Percentiles rank a stretch among this genome's conserved stretches.
Evolutionary conservation across 2,888 invertebrate genomes (phyloP).

Genomic region (Sycophila texana): DNA sequence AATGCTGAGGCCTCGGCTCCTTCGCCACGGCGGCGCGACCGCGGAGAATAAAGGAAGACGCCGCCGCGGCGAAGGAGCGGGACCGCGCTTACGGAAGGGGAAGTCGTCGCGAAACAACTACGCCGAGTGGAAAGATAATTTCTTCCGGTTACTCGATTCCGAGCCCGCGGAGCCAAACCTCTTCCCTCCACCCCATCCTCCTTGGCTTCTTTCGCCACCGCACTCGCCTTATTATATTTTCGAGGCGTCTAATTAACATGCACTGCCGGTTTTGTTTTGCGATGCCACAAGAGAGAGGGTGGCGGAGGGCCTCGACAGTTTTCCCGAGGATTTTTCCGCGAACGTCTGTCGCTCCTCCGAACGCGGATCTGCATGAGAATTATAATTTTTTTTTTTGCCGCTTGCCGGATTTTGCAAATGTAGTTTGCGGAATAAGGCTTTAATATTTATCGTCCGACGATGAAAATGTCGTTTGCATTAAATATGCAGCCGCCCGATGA

Average conservation of each 20-base stretch:
- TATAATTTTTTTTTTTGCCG: not conserved
- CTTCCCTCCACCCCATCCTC: not conserved
- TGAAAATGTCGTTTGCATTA: conserved; percentile 1
- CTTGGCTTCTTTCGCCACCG: not conserved
- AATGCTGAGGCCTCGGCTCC: conserved; percentile 45
- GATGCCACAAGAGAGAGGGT: not conserved
- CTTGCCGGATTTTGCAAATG: not conserved
- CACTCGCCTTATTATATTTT: conserved; percentile 43
- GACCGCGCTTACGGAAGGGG: not conserved
- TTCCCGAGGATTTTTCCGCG: not conserved
- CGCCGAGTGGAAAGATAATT: conserved; percentile 55
- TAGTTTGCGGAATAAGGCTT: not conserved
- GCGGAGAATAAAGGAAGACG: too few species aligned
- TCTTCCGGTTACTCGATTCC: conserved; percentile 56
- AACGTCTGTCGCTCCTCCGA: too few species aligned
- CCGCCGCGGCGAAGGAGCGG: not conserved
- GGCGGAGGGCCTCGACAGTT: not conserved
- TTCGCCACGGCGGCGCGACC: not conserved
- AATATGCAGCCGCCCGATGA: conserved; percentile 1
- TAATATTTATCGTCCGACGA: not conserved
- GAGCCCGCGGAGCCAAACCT: conserved; percentile 17
- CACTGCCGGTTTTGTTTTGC: conserved; percentile 20
- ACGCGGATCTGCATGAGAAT: not conserved
- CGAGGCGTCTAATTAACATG: conserved; percentile 39
- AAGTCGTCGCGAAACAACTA: conserved; percentile 18